Base-by-base conservation (phyloP, 2,797 vertebrate species). In the Bradypodion ventrale region DNA sequence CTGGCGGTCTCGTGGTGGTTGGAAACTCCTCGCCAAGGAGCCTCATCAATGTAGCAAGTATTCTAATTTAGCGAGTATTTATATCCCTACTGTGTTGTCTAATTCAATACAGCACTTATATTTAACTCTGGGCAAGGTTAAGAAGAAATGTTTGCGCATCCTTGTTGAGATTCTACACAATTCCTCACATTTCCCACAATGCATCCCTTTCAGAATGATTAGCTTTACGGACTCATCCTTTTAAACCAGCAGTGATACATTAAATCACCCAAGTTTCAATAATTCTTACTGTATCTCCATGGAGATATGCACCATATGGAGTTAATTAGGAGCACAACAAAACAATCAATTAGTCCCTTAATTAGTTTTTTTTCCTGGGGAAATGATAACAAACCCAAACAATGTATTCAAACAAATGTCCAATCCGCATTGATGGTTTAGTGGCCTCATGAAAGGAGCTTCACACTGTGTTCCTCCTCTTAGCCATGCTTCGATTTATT, bases 321-420 rank as follows among this genome's bases (percentile, higher is more conserved):
- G 96, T 96, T 96, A 95, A 96, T 96, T 96, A 96, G 95, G 89
- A 95, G 93, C 93, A 95, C 93, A 96, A 96, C 95, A 96, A 96
- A 96, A 95, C 95, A 96, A 96, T 96, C 96, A 96, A 95, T 96
- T 96, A 96, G 94, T 96, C 95, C 90, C 93, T 95, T 96, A 96
- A 96, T 96, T 96, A 95, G 95, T 96, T 96, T 80, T 69, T 66
- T n/a, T 96, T 94, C 92, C 95, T 85, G 92, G 95, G 78, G 95
- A 95, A 96, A 96, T 95, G 94, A 95, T 96, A 95, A 95, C 95
- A 96, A 96, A 96, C 93, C 93, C 92, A 94, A 95, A 96, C 93
- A 94, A 93, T 95, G 95, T 95, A 95, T 95, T 95, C 94, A 94
- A 93, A 95, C 93, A 95, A 95, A 94, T 93, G 93, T 89, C 90